These are phyloP conservation scores for Micromussa lordhowensis DNA, from an alignment of 92 coral and sea anemone genomes.

Conservation along the genomic window DNA sequence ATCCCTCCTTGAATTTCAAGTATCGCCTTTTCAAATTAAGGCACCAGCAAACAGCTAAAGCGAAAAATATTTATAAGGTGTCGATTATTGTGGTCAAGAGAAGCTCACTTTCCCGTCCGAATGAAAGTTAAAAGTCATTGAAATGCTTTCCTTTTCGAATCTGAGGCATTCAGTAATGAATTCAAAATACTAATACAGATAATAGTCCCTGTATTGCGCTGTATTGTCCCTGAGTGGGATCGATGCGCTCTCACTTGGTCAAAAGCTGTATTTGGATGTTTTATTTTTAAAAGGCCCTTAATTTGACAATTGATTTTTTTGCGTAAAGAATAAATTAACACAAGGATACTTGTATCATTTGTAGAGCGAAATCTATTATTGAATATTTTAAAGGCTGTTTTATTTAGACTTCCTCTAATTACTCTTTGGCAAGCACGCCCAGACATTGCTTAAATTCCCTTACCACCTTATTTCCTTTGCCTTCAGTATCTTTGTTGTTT, in stretches of 20 bases:
- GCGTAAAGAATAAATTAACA: background rate
- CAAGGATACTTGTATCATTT: background rate
- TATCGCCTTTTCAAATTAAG: background rate
- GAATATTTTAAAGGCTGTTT: background rate
- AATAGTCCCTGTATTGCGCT: no score
- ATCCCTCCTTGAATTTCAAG: background rate
- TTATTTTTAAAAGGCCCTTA: background rate
- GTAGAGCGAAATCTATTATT: background rate
- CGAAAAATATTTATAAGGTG: background rate
- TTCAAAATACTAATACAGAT: background rate
- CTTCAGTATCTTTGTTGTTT: background rate
- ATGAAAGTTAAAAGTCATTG: background rate
- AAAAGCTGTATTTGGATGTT: background rate
- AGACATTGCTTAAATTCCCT: conserved; percentile 19
- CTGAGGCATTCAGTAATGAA: background rate
- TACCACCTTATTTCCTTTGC: background rate
- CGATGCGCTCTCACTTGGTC: background rate
- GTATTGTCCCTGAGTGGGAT: background rate
- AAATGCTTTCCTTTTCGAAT: background rate
- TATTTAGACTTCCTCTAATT: background rate
- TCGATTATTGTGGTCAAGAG: background rate
- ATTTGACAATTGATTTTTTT: background rate
- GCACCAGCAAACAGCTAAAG: background rate
- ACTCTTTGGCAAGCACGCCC: conserved; percentile 7
- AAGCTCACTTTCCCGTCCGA: background rate